Percentiles rank a stretch among this genome's conserved stretches.
phyloP scores from a whole-genome alignment of 2,797 vertebrate species.

The Denticeps clupeoides region DNA sequence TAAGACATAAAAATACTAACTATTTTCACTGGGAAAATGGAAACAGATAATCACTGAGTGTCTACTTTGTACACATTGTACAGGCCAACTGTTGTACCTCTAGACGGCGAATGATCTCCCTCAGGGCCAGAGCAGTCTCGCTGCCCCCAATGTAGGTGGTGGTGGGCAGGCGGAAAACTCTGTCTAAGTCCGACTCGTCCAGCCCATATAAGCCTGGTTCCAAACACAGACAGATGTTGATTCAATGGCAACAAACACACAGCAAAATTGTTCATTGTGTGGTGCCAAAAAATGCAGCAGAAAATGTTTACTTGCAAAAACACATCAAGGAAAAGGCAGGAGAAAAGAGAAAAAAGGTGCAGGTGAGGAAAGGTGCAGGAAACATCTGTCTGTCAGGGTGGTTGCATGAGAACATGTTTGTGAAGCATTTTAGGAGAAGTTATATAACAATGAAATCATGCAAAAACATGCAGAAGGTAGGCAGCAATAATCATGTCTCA shows the following conservation, averaged over 20 bases:
- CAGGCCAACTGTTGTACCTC: conserved; percentile 84
- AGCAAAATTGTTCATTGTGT: background rate
- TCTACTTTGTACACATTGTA: too few species aligned
- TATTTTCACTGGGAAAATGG: too few species aligned
- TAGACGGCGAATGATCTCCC: conserved; percentile 81
- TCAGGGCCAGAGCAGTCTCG: conserved; percentile 69
- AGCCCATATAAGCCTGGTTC: conserved; percentile 76
- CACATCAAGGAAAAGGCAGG: background rate
- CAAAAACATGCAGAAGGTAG: too few species aligned
- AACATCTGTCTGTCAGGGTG: too few species aligned
- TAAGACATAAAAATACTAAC: too few species aligned
- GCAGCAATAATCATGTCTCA: too few species aligned
- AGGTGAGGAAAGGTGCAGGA: background rate
- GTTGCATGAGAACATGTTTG: too few species aligned
- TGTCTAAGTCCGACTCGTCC: conserved; percentile 78
- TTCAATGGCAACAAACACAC: background rate
- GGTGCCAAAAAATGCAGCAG: too few species aligned
- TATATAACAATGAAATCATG: too few species aligned
- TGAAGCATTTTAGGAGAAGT: too few species aligned
- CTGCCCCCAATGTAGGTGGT: conserved; percentile 88
- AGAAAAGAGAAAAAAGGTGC: conserved; percentile 2
- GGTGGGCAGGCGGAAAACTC: conserved; percentile 81
- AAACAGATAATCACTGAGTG: too few species aligned
- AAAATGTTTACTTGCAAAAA: too few species aligned
- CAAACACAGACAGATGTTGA: conserved; percentile 2